Evolutionary conservation across 2,888 invertebrate species (phyloP), one percentile per base, ranked within the genome.

Genomic region (Protodeltote pygarga): DNA sequence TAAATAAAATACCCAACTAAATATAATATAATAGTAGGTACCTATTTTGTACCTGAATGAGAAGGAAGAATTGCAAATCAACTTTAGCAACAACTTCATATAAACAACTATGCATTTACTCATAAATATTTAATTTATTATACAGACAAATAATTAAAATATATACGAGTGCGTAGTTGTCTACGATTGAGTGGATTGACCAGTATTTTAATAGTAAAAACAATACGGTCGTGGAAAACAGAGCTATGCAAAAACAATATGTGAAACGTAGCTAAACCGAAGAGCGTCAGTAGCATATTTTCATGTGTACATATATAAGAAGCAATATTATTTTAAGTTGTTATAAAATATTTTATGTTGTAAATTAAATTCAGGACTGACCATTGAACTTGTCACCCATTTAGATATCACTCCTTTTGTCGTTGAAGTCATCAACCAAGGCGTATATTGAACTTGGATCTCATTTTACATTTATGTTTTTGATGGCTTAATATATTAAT

Each of bases 161-260:
- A 6, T 54, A 50, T 48, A 45, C 40, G 25, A 49, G 23, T 62
- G 54, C 65, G 60, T 65, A 59, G 37, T 45, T 51, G 42, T 31
- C 25, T 29, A 31, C 40, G 34, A 34, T 39, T 5, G 19, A 59
- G 59, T 51, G 8, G 44, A 46, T 28, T 17, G 33, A 49, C 46
- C 17, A 25, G 51, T 68, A 64, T 68, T 68, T 20, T 37, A 57
- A 58, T 47, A 13, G 25, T 21, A 27, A 58, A 62, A 63, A 41
- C 48, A 62, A 63, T 55, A 35, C 24, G n/a, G n/a, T n/a, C n/a
- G 32, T 45, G 29, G 33, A 37, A 25, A 40, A 41, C 20, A 41
- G 33, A 42, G 35, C 5, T 24, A 15, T 34, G 34, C 16, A 47
- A 47, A 38, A 47, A 42, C 44, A 21, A 15, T 20, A 34, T 47